Evolutionary conservation across 2,797 vertebrate species (phyloP), one percentile per base, ranked within the genome.

Genomic region (Protonibea diacanthus): DNA sequence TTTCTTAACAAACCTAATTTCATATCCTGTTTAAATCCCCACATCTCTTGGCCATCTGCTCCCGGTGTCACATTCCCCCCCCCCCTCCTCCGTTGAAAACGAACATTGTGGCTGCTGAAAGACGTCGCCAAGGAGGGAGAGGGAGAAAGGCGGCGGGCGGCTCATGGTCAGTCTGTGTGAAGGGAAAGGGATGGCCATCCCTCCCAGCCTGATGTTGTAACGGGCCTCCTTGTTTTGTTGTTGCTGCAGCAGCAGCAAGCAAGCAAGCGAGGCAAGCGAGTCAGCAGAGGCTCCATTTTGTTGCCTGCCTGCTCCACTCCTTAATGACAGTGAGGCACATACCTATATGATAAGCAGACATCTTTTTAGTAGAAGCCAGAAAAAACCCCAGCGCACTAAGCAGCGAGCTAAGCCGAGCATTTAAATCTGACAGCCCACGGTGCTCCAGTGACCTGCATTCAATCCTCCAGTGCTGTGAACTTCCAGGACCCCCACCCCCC

Each of bases 401-500:
- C 74, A 66, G 65, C 66, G 14, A 74, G 68, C 78, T 84, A 76
- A 83, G 84, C 73, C 21, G 79, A 83, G 79, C 59, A 21, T 86
- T 85, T 85, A 76, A 82, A 75, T 82, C 83, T 69, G 60, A 77
- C 76, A 78, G 78, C 82, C 70, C 68, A 57, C 76, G 55, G 68
- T 89, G 90, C 82, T 89, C 90, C 76, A 86, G 66, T 91, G 87
- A 91, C 91, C 89, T 90, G 88, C 85, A 91, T 92, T 88, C 89
- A 69, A 60, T 76, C 55, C 75, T 57, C 55, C 2, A 6, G 79
- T 71, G 61, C 33, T 45, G 40, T 78, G 65, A 79, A 78, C 75
- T 75, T 82, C 65, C 74, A 76, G 71, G n/a, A 63, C 51, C 63
- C 15, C 56, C 65, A 2, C 40, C 5, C 18, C 2, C 15, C 38